These are phyloP conservation scores for Tamandua tetradactyla DNA, from an alignment of 2,797 vertebrate genomes.

Conservation along the genomic window DNA sequence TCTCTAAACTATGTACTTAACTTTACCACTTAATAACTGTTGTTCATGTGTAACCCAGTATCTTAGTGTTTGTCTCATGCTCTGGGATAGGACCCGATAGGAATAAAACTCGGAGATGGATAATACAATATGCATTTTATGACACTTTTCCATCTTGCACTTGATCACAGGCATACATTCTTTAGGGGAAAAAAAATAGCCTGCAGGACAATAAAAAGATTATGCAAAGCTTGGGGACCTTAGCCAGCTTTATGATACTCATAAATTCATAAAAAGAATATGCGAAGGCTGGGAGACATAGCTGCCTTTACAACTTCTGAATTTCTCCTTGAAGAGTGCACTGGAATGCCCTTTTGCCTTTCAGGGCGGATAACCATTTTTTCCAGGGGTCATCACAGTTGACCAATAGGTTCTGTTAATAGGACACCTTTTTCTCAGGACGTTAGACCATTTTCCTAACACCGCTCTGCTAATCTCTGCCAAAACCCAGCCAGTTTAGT, in stretches of 20 bases:
- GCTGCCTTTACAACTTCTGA: no score
- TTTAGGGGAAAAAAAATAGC: neutral
- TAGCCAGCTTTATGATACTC: neutral
- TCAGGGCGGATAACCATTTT: no score
- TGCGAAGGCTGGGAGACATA: no score
- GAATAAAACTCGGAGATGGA: neutral
- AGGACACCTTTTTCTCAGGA: no score
- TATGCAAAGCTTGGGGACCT: neutral
- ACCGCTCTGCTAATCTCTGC: neutral
- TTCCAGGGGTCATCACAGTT: neutral
- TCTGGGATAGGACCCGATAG: no score
- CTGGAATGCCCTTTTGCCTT: neutral
- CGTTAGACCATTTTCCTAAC: neutral
- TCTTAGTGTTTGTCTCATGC: neutral
- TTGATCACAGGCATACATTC: neutral
- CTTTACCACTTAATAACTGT: neutral
- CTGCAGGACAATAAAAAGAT: no score
- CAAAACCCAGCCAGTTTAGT: accelerated
- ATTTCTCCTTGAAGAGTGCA: neutral
- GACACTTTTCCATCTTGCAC: neutral
- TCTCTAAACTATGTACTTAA: neutral
- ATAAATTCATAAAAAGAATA: no score
- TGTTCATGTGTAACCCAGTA: neutral
- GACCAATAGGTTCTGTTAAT: neutral
- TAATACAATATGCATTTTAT: neutral